Evolutionary conservation across 2,113 vertebrate genomes (phyloP), one percentile per base, ranked within the genome.

Genomic region (Clarias macrocephalus): DNA sequence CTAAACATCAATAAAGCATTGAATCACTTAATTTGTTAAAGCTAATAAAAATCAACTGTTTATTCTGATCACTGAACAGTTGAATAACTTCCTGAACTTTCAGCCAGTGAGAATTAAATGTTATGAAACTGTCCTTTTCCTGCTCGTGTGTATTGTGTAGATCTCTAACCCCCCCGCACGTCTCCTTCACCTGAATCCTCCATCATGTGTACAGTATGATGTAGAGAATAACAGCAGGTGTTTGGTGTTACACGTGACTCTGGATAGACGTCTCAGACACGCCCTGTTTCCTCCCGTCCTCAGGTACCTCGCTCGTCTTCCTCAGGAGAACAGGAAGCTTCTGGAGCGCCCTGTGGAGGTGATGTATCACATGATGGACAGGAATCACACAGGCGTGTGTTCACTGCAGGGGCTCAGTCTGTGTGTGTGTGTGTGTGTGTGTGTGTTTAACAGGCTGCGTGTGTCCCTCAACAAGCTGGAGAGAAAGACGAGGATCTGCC

Each of bases 261-360:
- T 28, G 15, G 13, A 80, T 16, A 10, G 15, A 12, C n/a, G 80
- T 82, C 18, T 16, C 7, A 15, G 54, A 59, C 48, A 33, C 54
- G 65, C 63, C 72, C 48, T 48, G 56, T 68, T 77, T 37, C 30
- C 68, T 25, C 37, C 5, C 5, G 11, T 85, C 84, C 82, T 13
- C 92, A 95, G 94, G 76, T 94, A 94, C 85, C 85, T 92, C 65
- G 91, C 92, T 63, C 90, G 70, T 81, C 80, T 92, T 90, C 86
- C 91, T 80, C 63, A 86, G 48, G 56, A 83, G 33, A 91, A 83
- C 84, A 89, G 90, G 87, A 91, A 79, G 62, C 72, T 85, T 81
- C 90, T 89, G 75, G 0, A n/a, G 1, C 80, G 88, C 33, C 11
- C 59, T 5, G 19, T 85, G 48, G 84, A 89, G 92, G 95, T 95